Evolutionary conservation across 2,113 vertebrate species (phyloP).

Genomic region (Crotalus horridus): DNA sequence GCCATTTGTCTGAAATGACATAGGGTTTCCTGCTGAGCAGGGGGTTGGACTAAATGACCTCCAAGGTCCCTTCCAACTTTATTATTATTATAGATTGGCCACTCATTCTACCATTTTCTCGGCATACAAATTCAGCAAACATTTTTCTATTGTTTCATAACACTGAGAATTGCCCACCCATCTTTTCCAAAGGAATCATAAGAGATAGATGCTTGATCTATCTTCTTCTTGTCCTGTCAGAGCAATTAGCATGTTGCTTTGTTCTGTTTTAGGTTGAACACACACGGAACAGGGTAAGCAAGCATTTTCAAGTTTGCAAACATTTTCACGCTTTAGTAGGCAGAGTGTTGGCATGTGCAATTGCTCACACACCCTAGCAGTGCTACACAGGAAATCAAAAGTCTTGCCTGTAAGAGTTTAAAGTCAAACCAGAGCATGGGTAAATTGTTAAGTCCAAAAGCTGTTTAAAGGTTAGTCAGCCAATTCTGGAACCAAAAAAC

Average conservation of each 20-base stretch:
- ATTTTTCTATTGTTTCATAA: background rate
- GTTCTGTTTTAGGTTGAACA: background rate
- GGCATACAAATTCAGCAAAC: background rate
- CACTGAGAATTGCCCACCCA: background rate
- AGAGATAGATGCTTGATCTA: background rate
- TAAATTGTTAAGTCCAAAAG: background rate
- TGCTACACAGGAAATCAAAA: background rate
- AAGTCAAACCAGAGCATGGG: background rate
- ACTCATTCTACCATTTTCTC: background rate
- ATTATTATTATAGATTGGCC: background rate
- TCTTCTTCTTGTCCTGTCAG: background rate
- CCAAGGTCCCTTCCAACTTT: too few relatives aligned
- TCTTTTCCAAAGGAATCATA: background rate
- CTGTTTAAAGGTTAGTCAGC: background rate
- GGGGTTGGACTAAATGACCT: too few relatives aligned
- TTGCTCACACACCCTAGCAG: background rate
- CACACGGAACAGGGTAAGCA: background rate
- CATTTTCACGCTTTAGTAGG: background rate
- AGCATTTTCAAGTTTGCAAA: background rate
- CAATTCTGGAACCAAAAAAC: background rate
- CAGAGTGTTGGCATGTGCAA: background rate
- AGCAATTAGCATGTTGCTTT: background rate
- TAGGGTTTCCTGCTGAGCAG: too few relatives aligned
- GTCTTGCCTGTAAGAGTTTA: background rate
- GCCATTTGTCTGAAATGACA: too few relatives aligned